Evolutionary conservation across 2,113 vertebrate genomes (phyloP), one percentile per base, ranked within the genome.

Genomic region (Heteronetta atricapilla): DNA sequence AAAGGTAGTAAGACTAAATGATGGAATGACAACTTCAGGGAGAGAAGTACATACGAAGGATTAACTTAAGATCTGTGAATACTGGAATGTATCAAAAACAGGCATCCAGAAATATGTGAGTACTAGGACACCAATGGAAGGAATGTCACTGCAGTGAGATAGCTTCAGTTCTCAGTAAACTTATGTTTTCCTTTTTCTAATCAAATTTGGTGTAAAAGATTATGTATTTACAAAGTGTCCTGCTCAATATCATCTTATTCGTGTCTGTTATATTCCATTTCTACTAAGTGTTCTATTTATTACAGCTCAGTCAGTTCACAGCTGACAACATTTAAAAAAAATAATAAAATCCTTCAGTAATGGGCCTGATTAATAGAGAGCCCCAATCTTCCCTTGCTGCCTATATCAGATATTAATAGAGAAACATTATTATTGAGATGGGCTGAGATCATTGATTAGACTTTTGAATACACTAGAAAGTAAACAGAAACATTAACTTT

Each of bases 401-500:
- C 48, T 86, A 1, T 67, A 60, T 90, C 56, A 84, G 80, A 52
- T 48, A 76, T 78, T 89, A 95, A 86, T 56, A 93, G 80, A 81
- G 80, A 95, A 95, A 88, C 56, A 48, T 64, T 80, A 36, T 94
- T 87, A 82, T 79, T 21, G 46, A 86, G 33, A 90, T 86, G 38
- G 83, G 86, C 56, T 94, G 90, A 93, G 80, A 95, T 74, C 80
- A 93, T 78, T 72, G 90, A 93, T 88, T 92, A 90, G 64, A 52
- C 36, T 86, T 91, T 81, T 75, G 38, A 86, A 78, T 86, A 88
- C 53, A 78, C 25, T 40, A 34, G 55, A 92, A 92, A 90, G 80
- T 93, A 96, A 96, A 94, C 82, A 96, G 72, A 88, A 88, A 81
- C 74, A 94, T 86, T 86, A 82, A 88, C 93, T 94, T 93, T 90